Evolutionary conservation across 2,888 invertebrate genomes (phyloP).

Genomic region (Oscheius sp.): DNA sequence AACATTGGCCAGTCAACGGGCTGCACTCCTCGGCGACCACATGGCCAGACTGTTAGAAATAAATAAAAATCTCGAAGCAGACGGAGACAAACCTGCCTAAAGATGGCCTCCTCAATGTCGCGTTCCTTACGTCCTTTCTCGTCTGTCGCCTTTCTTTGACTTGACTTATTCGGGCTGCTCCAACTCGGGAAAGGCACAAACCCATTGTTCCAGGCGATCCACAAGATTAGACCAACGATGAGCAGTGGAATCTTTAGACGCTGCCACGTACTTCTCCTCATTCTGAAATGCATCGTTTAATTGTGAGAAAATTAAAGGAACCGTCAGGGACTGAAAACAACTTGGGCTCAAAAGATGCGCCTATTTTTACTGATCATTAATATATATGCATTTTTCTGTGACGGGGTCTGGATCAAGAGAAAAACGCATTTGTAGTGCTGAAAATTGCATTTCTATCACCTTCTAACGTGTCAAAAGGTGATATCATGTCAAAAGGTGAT

Average conservation of each 20-base stretch:
- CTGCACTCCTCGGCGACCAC: conserved; percentile 45
- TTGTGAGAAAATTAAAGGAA: too few species aligned
- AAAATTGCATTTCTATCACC: too few species aligned
- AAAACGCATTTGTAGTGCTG: too few species aligned
- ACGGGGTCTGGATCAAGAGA: too few species aligned
- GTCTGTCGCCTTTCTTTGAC: background rate
- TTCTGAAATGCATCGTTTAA: background rate
- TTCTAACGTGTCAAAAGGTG: too few species aligned
- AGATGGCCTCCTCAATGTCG: conserved; percentile 23
- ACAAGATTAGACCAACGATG: background rate
- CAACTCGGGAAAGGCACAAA: background rate
- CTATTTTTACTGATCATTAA: too few species aligned
- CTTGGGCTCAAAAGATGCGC: too few species aligned
- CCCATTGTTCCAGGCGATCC: conserved; percentile 18
- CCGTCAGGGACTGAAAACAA: too few species aligned
- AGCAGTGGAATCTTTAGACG: background rate
- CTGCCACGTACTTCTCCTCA: background rate
- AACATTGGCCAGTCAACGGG: conserved; percentile 41
- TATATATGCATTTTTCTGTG: too few species aligned
- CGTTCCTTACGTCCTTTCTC: background rate
- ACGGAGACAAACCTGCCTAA: conserved; percentile 6
- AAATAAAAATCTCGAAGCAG: too few species aligned
- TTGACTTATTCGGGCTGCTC: background rate
- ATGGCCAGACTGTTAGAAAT: conserved; percentile 17
- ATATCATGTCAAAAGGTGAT: too few species aligned